These are phyloP conservation scores for Otus sunia DNA, from an alignment of 2,113 vertebrate species.

Conservation along the genomic window DNA sequence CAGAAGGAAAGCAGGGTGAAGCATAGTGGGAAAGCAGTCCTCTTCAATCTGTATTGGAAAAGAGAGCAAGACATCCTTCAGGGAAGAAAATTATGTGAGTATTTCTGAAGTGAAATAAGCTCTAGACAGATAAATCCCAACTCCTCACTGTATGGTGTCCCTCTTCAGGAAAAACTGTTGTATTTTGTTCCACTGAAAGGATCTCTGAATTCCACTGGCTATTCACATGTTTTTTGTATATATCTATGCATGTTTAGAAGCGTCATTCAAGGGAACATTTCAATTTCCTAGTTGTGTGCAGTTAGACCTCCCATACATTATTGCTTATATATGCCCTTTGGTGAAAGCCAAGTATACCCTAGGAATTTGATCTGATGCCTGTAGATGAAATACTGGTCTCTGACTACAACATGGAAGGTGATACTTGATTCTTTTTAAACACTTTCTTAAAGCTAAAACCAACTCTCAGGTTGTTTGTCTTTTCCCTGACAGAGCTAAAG, in stretches of 20 bases:
- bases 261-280: background rate
- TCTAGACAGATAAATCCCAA: background rate
- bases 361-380: background rate
- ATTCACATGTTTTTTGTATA: background rate
- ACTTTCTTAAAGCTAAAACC: background rate
- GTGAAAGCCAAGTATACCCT: background rate
- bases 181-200: background rate
- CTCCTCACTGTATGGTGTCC: background rate
- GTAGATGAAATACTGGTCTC: background rate
- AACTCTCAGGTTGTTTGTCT: background rate
- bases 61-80: background rate
- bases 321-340: background rate
- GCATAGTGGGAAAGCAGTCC: rapidly evolving
- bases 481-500: background rate
- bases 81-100: background rate
- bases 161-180: background rate
- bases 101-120: background rate
- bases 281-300: background rate
- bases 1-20: background rate
- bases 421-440: background rate
- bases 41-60: background rate
- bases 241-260: background rate
- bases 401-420: background rate
- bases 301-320: background rate
- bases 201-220: background rate